phyloP scores from a whole-genome alignment of 2,888 invertebrate species.

The Cremastobaeus sp. region DNA sequence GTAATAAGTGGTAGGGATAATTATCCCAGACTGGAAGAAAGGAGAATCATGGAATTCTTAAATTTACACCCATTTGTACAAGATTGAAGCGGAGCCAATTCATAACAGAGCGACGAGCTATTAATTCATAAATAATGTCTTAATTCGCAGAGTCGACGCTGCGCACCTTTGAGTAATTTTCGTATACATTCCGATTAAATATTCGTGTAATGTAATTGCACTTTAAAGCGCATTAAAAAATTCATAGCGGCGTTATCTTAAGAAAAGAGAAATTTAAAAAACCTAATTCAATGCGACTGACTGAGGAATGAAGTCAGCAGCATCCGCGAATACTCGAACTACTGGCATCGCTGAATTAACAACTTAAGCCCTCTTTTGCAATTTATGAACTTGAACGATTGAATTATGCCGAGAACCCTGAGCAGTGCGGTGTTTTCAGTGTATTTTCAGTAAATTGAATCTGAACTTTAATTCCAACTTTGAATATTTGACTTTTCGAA shows the following conservation, averaged over 20 bases:
- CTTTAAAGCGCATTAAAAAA: conserved; percentile 42
- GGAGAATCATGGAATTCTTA: too few species aligned
- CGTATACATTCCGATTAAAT: conserved; percentile 24
- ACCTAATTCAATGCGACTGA: conserved; percentile 21
- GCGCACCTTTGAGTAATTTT: background rate
- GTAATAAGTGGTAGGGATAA: too few species aligned
- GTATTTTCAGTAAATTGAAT: too few species aligned
- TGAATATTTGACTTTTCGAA: too few species aligned
- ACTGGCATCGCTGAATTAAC: conserved; percentile 41
- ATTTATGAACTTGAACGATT: conserved; percentile 42
- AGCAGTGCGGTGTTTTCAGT: too few species aligned
- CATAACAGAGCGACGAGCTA: background rate
- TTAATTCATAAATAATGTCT: conserved; percentile 1
- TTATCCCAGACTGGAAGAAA: too few species aligned
- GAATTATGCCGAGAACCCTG: too few species aligned
- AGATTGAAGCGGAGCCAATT: too few species aligned
- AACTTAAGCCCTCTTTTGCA: conserved; percentile 40
- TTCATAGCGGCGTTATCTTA: conserved; percentile 34
- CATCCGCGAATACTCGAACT: conserved; percentile 34
- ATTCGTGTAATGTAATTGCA: conserved; percentile 41
- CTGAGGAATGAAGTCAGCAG: conserved; percentile 30
- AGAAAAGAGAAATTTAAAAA: conserved; percentile 22
- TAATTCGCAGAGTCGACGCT: conserved; percentile 8
- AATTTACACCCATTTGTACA: too few species aligned
- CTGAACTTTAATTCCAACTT: too few species aligned